Conservation (phyloP, 1,140 invertebrate species). For the Solenopsis invicta region DNA sequence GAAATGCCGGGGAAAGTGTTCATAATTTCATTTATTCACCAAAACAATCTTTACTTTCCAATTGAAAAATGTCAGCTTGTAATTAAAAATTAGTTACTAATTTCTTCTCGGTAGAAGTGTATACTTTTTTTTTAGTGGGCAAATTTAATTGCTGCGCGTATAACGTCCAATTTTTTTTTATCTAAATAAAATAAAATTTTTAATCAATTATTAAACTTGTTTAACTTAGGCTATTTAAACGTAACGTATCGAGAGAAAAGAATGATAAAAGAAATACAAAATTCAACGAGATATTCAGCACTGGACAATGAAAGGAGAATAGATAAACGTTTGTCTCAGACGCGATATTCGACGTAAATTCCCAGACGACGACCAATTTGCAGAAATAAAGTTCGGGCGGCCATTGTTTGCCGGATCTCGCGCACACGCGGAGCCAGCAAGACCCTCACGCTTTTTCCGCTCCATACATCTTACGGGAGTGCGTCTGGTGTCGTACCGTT, state of each 20-base stretch:
- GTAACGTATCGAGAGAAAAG: neutral
- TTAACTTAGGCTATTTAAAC: neutral
- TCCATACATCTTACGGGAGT: conserved; percentile 31
- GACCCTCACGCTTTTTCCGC: conserved; percentile 16
- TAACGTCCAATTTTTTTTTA: neutral
- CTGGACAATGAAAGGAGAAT: neutral
- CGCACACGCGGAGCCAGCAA: conserved; percentile 35
- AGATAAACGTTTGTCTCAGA: neutral
- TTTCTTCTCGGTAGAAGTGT: neutral
- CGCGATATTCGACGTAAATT: conserved; percentile 19
- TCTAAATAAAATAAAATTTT: neutral
- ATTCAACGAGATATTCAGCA: neutral
- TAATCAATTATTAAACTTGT: conserved; percentile 6
- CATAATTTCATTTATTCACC: neutral
- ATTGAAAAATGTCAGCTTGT: neutral
- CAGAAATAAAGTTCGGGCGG: conserved; percentile 66
- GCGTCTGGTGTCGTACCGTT: conserved; percentile 16
- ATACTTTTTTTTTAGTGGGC: neutral
- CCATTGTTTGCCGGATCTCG: conserved; percentile 61
- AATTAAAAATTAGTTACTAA: neutral
- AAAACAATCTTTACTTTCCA: neutral
- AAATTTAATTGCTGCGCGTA: neutral
- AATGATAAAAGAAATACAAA: conserved; percentile 12
- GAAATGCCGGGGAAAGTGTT: conserved; percentile 1
- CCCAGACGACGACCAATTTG: conserved; percentile 61